Percentiles rank a stretch among this genome's conserved stretches.
phyloP scores from a whole-genome alignment of 2,888 invertebrate species.

The Allygus modestus region DNA sequence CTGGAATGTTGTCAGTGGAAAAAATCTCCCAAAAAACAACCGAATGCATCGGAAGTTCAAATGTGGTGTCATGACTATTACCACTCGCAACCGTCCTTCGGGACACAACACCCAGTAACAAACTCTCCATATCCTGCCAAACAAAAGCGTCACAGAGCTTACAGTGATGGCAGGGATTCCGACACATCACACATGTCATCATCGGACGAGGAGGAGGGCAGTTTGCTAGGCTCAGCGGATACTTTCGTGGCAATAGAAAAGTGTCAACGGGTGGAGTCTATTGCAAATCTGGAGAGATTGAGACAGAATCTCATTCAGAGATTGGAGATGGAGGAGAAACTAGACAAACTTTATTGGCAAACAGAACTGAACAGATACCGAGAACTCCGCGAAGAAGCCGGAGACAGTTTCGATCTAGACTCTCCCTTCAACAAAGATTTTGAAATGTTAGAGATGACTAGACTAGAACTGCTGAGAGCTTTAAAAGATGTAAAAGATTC shows the following conservation, averaged over 20 bases:
- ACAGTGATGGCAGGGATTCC: background rate
- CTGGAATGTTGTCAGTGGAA: background rate
- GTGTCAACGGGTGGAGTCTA: background rate
- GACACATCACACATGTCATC: background rate
- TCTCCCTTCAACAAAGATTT: background rate
- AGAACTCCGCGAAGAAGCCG: background rate
- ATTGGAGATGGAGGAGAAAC: slow-evolving; percentile 11
- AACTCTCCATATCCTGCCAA: background rate
- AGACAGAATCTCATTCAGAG: background rate
- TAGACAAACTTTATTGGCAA: slow-evolving; percentile 39
- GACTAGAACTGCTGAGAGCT: slow-evolving; percentile 7
- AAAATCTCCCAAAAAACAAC: background rate
- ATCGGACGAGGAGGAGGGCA: background rate
- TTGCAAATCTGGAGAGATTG: slow-evolving; percentile 6
- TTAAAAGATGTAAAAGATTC: background rate
- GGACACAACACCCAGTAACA: no score
- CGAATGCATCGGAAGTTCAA: background rate
- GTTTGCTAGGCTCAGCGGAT: background rate
- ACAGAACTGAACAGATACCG: slow-evolving; percentile 3
- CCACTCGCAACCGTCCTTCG: background rate
- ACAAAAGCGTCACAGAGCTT: background rate
- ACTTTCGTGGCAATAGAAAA: slow-evolving; percentile 13
- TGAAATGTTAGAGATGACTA: background rate
- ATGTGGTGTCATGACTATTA: background rate
- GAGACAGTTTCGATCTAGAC: background rate